Conservation (phyloP, 2,888 invertebrate genomes). For the Drosophila kambysellisi region DNA sequence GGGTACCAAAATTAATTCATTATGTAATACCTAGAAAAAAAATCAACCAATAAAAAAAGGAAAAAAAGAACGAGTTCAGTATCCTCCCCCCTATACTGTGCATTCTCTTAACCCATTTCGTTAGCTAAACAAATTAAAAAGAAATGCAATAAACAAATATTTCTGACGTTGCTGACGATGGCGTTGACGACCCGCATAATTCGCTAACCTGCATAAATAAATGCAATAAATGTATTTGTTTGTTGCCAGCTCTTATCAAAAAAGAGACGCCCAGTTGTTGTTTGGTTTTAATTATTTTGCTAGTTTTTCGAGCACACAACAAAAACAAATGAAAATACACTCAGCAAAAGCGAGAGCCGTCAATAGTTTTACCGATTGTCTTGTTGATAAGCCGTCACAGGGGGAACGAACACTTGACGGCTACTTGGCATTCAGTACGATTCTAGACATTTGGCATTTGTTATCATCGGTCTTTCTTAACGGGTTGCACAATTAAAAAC, state of each 20-base stretch:
- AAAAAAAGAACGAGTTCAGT: slow-evolving; percentile 3
- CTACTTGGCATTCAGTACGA: slow-evolving; percentile 26
- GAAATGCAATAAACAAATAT: slow-evolving; percentile 5
- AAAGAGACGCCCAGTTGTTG: slow-evolving; percentile 18
- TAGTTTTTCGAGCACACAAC: slow-evolving; percentile 15
- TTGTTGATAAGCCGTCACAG: slow-evolving; percentile 53
- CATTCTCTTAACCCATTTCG: slow-evolving; percentile 75
- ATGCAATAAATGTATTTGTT: slow-evolving; percentile 61
- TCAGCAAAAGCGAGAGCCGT: slow-evolving; percentile 30
- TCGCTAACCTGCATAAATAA: slow-evolving; percentile 53
- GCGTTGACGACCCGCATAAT: slow-evolving; percentile 36
- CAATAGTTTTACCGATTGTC: slow-evolving; percentile 41
- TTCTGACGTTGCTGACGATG: slow-evolving; percentile 9
- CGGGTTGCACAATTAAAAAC: slow-evolving; percentile 24
- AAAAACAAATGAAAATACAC: slow-evolving; percentile 1
- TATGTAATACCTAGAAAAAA: slow-evolving; percentile 40
- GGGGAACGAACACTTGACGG: slow-evolving; percentile 37
- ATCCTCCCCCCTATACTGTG: slow-evolving; percentile 35
- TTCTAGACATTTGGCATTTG: slow-evolving; percentile 18
- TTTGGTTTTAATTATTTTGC: slow-evolving; percentile 21
- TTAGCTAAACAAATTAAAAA: slow-evolving; percentile 38
- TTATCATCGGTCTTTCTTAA: slow-evolving; percentile 39
- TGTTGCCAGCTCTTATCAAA: slow-evolving; percentile 58
- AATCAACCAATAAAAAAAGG: background rate
- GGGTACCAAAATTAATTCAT: slow-evolving; percentile 39